These are phyloP conservation scores for Amiota minor DNA, from an alignment of 2,888 invertebrate genomes.

Conservation along the genomic window DNA sequence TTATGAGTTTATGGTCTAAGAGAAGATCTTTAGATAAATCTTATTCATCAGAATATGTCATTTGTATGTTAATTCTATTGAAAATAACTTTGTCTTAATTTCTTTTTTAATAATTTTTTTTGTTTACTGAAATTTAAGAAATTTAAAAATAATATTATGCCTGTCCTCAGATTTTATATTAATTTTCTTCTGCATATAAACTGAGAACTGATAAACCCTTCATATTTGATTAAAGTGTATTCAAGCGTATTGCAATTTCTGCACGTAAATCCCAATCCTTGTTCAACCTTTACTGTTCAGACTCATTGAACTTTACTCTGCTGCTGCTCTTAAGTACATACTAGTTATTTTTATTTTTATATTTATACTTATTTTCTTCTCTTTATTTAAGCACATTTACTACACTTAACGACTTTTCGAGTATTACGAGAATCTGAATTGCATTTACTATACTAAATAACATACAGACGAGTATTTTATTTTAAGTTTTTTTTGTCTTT, in stretches of 20 bases:
- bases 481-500: slow-evolving; percentile 1
- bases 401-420: slow-evolving; percentile 13
- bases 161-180: background rate
- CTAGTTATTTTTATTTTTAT: slow-evolving; percentile 11
- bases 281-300: slow-evolving; percentile 12
- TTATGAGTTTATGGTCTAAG: too few relatives aligned
- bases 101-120: background rate
- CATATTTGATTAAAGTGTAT: too few relatives aligned
- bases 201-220: background rate
- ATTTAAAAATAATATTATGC: too few relatives aligned
- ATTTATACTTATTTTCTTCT: slow-evolving; percentile 1
- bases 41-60: too few relatives aligned
- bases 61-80: too few relatives aligned
- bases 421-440: background rate
- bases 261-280: slow-evolving; percentile 10
- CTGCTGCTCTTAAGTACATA: background rate
- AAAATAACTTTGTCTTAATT: background rate
- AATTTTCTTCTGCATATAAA: background rate
- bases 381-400: slow-evolving; percentile 3
- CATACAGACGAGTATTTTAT: background rate
- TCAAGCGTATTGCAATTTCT: background rate
- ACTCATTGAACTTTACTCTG: slow-evolving; percentile 2
- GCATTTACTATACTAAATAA: background rate
- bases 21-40: too few relatives aligned
- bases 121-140: background rate